phyloP scores from a whole-genome alignment of 2,797 vertebrate species.

The Coregonus sp. region DNA sequence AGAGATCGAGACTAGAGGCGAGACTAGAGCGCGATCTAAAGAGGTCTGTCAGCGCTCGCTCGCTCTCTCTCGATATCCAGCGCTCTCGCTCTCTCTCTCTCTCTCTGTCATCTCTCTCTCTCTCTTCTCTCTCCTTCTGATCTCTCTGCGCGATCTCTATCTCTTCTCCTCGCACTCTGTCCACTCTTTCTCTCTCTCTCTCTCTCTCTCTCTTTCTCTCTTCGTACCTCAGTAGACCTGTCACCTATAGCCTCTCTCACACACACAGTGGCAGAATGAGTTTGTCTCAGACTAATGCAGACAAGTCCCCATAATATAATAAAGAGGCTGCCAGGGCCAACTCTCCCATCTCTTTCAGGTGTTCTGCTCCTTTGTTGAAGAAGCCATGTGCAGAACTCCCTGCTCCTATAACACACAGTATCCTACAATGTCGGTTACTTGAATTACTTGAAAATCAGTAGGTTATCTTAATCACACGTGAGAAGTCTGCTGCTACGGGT shows the following conservation, averaged over 20 bases:
- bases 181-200: slow-evolving; percentile 25
- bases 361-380: neutral
- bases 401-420: neutral
- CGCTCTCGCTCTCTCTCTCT: no score
- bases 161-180: slow-evolving; percentile 49
- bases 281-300: neutral
- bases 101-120: no score
- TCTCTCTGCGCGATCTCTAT: neutral
- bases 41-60: no score
- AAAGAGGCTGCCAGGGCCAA: no score
- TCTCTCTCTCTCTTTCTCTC: slow-evolving; percentile 32
- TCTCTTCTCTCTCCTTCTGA: slow-evolving; percentile 46
- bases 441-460: no score
- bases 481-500: no score
- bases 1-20: no score
- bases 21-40: no score
- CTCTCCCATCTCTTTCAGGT: neutral
- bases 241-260: slow-evolving; percentile 1
- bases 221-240: slow-evolving; percentile 5
- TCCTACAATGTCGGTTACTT: neutral
- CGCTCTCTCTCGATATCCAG: no score
- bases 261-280: neutral
- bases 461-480: no score
- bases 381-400: neutral
- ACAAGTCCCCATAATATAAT: neutral